Conservation (phyloP, 1,140 invertebrate species). For the Asbolus verrucosus region DNA sequence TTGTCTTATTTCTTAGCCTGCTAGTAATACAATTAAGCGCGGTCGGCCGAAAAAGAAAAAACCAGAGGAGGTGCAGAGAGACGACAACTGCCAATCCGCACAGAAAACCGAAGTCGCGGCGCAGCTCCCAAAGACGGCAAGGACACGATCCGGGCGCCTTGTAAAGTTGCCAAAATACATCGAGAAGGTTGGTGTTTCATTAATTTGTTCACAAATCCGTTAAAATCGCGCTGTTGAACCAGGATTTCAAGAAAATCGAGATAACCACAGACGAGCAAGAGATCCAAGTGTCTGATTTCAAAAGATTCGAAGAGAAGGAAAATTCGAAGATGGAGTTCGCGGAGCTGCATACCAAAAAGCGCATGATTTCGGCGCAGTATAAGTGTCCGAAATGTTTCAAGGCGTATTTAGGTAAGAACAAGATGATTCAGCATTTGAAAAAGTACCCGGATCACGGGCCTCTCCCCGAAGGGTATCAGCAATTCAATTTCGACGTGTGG, state of each 20-base stretch:
- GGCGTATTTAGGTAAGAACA: constrained; percentile 69
- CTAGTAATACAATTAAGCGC: constrained; percentile 43
- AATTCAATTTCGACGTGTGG: constrained; percentile 59
- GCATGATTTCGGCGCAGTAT: constrained; percentile 69
- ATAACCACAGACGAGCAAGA: constrained; percentile 50
- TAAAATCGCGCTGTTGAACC: too few species aligned
- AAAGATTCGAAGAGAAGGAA: constrained; percentile 49
- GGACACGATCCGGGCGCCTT: constrained; percentile 60
- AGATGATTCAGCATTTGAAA: constrained; percentile 73
- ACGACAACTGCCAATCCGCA: background rate
- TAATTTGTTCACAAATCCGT: too few species aligned
- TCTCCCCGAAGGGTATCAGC: constrained; percentile 47
- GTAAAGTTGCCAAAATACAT: constrained; percentile 61
- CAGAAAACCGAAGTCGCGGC: constrained; percentile 29
- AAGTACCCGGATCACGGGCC: constrained; percentile 73
- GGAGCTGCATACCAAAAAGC: constrained; percentile 61
- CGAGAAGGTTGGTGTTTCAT: too few species aligned
- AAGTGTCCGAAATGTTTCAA: constrained; percentile 71
- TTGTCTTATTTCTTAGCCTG: constrained; percentile 45
- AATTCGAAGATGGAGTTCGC: constrained; percentile 35
- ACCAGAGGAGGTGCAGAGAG: constrained; percentile 16
- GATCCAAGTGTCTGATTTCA: constrained; percentile 56
- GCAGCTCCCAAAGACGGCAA: constrained; percentile 49
- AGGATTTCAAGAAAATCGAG: constrained; percentile 61
- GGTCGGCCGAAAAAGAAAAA: constrained; percentile 57